Evolutionary conservation across 2,797 vertebrate species (phyloP).

Genomic region (Avahi laniger): DNA sequence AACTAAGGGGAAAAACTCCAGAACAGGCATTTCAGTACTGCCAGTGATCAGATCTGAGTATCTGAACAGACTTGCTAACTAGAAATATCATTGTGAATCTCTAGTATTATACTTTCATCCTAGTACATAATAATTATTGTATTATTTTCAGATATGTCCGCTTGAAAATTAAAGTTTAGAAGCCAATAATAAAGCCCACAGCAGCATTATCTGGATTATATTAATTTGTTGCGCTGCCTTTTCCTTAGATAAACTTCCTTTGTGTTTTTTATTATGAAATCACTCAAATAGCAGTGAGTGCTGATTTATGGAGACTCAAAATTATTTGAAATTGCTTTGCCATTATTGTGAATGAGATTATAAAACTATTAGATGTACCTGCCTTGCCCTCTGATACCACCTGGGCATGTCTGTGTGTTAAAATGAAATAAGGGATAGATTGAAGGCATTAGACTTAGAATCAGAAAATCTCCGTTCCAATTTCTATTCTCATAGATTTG

Average conservation of each 20-base stretch:
- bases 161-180: not conserved
- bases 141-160: not conserved
- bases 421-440: not conserved
- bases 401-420: not conserved
- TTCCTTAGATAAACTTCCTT: not conserved
- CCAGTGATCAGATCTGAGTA: not conserved
- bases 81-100: not conserved
- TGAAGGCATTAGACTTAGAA: not conserved
- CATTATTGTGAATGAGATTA: not conserved
- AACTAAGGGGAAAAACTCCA: not conserved
- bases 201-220: not conserved
- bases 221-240: not conserved
- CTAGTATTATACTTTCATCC: not conserved
- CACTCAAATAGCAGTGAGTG: not conserved
- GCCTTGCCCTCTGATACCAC: not conserved
- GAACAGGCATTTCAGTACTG: not conserved
- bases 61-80: not conserved
- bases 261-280: not conserved
- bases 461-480: not conserved
- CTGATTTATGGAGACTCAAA: not conserved
- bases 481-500: not conserved
- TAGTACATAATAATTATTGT: not conserved
- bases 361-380: not conserved
- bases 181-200: not conserved
- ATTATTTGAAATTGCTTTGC: not conserved